A percentile compares a stretch with the other conserved stretches of the same genome.
phyloP scores from a whole-genome alignment of 2,888 invertebrate genomes.

The Lasioglossum villosulum region DNA sequence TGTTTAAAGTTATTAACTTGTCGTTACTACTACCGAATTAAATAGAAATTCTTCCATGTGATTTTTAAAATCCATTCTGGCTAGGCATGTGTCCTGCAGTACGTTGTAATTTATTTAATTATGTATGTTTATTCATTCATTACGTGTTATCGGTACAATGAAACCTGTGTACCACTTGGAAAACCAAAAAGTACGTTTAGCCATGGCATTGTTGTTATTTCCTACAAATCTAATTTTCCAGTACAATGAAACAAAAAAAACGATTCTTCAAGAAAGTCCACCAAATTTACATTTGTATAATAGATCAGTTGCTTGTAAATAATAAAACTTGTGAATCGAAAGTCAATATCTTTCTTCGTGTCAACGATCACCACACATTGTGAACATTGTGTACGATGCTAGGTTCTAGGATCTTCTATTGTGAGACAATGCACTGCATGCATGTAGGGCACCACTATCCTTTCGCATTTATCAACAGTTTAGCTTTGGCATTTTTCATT shows the following conservation, averaged over 20 bases:
- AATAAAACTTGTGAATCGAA: slow-evolving; percentile 63
- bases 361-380: slow-evolving; percentile 39
- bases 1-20: background rate
- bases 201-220: slow-evolving; percentile 47
- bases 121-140: slow-evolving; percentile 48
- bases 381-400: slow-evolving; percentile 26
- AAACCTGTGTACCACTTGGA: slow-evolving; percentile 27
- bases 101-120: slow-evolving; percentile 55
- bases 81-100: slow-evolving; percentile 49
- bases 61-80: slow-evolving; percentile 34
- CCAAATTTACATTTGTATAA: slow-evolving; percentile 59
- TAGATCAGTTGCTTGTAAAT: slow-evolving; percentile 63
- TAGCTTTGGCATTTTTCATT: slow-evolving; percentile 62
- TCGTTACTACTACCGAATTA: slow-evolving; percentile 48
- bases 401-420: slow-evolving; percentile 44
- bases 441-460: slow-evolving; percentile 40
- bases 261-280: slow-evolving; percentile 44
- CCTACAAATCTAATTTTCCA: slow-evolving; percentile 40
- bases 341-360: slow-evolving; percentile 50
- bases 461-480: slow-evolving; percentile 67
- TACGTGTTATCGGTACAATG: slow-evolving; percentile 25
- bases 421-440: slow-evolving; percentile 40
- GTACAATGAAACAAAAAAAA: slow-evolving; percentile 27
- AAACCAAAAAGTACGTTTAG: slow-evolving; percentile 29
- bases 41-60: slow-evolving; percentile 35